phyloP scores from a whole-genome alignment of 2,888 invertebrate genomes.

The Stenoptilia bipunctidactyla region DNA sequence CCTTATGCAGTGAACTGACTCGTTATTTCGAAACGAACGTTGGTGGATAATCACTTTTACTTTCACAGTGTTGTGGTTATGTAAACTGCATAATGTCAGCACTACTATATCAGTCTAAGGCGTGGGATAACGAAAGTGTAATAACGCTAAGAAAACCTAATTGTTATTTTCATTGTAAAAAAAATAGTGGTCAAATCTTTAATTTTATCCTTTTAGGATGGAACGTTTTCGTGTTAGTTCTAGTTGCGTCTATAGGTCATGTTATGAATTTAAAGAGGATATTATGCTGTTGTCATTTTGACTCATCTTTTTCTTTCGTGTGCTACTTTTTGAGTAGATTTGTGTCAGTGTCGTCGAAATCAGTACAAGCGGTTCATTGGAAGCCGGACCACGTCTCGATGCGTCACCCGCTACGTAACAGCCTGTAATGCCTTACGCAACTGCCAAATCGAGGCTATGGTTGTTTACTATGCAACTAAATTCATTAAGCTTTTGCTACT shows the following conservation, averaged over 20 bases:
- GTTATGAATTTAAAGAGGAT: too few species aligned
- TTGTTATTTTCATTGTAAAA: too few species aligned
- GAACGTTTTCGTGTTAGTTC: too few species aligned
- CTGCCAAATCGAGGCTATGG: slow-evolving; percentile 6
- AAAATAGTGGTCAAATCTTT: too few species aligned
- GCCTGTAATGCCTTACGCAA: slow-evolving; percentile 13
- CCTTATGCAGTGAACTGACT: slow-evolving; percentile 42
- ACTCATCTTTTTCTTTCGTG: slow-evolving; percentile 24
- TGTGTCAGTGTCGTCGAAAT: slow-evolving; percentile 57
- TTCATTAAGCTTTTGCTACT: slow-evolving; percentile 3
- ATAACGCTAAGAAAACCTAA: too few species aligned
- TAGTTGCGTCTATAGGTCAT: too few species aligned
- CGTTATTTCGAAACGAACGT: slow-evolving; percentile 51
- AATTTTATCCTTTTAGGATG: too few species aligned
- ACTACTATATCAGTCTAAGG: slow-evolving; percentile 18
- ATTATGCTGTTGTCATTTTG: too few species aligned
- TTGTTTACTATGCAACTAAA: slow-evolving; percentile 1
- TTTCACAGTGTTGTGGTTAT: slow-evolving; percentile 55
- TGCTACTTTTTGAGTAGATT: slow-evolving; percentile 47
- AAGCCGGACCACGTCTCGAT: slow-evolving; percentile 29
- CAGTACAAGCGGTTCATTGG: slow-evolving; percentile 38
- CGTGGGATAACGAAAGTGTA: slow-evolving; percentile 40
- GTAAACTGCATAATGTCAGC: slow-evolving; percentile 55
- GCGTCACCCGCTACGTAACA: slow-evolving; percentile 54
- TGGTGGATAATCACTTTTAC: slow-evolving; percentile 63